Percentiles rank a stretch among this genome's conserved stretches.
Conservation (phyloP, 2,888 invertebrate species). For the Lasius platythorax region DNA sequence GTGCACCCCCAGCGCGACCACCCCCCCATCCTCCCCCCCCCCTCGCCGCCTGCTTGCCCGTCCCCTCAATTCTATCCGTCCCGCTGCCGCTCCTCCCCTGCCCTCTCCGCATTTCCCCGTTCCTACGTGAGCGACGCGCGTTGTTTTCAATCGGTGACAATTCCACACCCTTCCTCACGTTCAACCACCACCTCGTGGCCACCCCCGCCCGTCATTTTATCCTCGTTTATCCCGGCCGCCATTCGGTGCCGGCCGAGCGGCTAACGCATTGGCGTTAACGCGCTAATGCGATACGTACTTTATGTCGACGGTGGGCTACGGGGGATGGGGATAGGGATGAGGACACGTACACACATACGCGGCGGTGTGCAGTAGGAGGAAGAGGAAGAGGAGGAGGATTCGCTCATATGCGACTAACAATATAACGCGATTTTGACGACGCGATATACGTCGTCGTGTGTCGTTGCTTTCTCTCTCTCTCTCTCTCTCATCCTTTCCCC, state of each 20-base stretch:
- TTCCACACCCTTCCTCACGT: conserved; percentile 73
- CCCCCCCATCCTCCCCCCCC: neutral
- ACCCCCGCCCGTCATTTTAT: conserved; percentile 77
- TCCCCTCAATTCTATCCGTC: conserved; percentile 46
- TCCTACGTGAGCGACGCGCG: conserved; percentile 70
- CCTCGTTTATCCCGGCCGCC: conserved; percentile 80
- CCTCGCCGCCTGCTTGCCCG: neutral
- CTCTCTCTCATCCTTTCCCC: neutral
- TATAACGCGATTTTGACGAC: conserved; percentile 75
- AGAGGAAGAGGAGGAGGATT: conserved; percentile 34
- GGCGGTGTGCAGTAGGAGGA: neutral
- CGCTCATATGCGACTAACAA: conserved; percentile 77
- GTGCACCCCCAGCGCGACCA: conserved; percentile 40
- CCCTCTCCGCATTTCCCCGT: conserved; percentile 13
- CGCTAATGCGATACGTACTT: conserved; percentile 82
- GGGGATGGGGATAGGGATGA: conserved; percentile 17
- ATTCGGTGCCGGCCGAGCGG: conserved; percentile 80
- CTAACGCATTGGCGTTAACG: conserved; percentile 82
- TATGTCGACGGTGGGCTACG: conserved; percentile 70
- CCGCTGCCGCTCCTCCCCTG: conserved; percentile 41
- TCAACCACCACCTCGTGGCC: conserved; percentile 55
- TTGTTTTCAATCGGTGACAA: conserved; percentile 81
- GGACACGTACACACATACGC: conserved; percentile 2
- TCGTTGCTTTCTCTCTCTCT: neutral
- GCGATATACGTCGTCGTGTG: conserved; percentile 36